Evolutionary conservation across 2,888 invertebrate genomes (phyloP).

Genomic region (Tetranychus truncatus): DNA sequence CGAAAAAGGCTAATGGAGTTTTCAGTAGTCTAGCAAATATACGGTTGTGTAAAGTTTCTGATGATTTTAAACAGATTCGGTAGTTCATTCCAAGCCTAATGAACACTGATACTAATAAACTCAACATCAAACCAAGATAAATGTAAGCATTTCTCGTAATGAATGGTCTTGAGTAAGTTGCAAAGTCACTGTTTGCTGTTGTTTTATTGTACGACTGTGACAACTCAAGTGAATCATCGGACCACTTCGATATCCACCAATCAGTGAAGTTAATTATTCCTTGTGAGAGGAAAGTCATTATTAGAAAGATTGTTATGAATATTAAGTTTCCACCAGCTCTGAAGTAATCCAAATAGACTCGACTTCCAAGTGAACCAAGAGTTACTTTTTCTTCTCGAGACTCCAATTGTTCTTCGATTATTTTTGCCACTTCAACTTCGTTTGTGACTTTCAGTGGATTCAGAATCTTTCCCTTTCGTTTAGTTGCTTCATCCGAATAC

Average conservation of each 20-base stretch:
- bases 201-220: background rate
- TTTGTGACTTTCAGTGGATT: background rate
- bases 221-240: background rate
- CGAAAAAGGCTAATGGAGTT: slow-evolving; percentile 32
- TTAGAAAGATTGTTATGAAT: slow-evolving; percentile 23
- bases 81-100: background rate
- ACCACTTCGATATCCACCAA: background rate
- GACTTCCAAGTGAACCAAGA: slow-evolving; percentile 29
- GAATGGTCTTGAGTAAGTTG: background rate
- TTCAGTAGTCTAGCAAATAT: slow-evolving; percentile 32
- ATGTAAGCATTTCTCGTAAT: background rate
- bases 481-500: background rate
- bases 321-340: slow-evolving; percentile 35
- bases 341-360: slow-evolving; percentile 38
- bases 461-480: background rate
- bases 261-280: background rate
- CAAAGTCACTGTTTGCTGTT: background rate
- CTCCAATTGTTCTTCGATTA: slow-evolving; percentile 11
- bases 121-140: background rate
- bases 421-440: background rate
- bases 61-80: slow-evolving; percentile 17
- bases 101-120: background rate
- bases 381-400: slow-evolving; percentile 16
- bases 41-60: slow-evolving; percentile 25
- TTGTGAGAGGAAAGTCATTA: slow-evolving; percentile 23